Evolutionary conservation across 1,140 invertebrate species (phyloP).

Genomic region (Acromyrmex echinatior): DNA sequence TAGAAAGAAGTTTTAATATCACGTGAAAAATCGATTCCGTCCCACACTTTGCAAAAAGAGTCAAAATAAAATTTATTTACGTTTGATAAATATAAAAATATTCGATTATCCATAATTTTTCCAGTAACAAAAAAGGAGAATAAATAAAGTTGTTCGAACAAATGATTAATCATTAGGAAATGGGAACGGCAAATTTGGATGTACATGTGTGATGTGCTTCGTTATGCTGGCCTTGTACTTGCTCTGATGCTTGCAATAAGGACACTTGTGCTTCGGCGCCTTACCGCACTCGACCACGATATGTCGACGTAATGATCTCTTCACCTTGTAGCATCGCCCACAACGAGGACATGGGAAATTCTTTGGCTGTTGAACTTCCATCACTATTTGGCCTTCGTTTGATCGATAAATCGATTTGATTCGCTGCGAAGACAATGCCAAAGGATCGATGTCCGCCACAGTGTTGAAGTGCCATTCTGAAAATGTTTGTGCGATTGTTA

Average conservation of each 20-base stretch:
- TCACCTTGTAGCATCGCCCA: slow-evolving; percentile 87
- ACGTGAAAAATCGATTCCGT: neutral
- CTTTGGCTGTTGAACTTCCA: neutral
- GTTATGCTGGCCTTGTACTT: slow-evolving; percentile 89
- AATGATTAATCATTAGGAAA: neutral
- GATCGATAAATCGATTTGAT: neutral
- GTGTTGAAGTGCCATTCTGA: slow-evolving; percentile 73
- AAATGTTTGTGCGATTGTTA: slow-evolving; percentile 56
- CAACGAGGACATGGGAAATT: slow-evolving; percentile 91
- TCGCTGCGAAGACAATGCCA: neutral
- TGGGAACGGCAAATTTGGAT: slow-evolving; percentile 72
- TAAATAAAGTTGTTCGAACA: neutral
- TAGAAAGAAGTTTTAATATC: neutral
- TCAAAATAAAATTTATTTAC: neutral
- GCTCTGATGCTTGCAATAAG: slow-evolving; percentile 85
- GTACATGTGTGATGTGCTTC: slow-evolving; percentile 81
- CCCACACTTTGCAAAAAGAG: neutral
- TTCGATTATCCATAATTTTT: neutral
- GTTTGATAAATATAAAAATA: neutral
- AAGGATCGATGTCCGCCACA: neutral
- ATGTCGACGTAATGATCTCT: slow-evolving; percentile 87
- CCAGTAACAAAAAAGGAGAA: neutral
- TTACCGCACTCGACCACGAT: slow-evolving; percentile 89
- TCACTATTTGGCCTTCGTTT: neutral
- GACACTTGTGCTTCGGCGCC: slow-evolving; percentile 86